A percentile compares a stretch with the other conserved stretches of the same genome.
Conservation (phyloP, 2,113 vertebrate species). For the Eulacestoma nigropectus region DNA sequence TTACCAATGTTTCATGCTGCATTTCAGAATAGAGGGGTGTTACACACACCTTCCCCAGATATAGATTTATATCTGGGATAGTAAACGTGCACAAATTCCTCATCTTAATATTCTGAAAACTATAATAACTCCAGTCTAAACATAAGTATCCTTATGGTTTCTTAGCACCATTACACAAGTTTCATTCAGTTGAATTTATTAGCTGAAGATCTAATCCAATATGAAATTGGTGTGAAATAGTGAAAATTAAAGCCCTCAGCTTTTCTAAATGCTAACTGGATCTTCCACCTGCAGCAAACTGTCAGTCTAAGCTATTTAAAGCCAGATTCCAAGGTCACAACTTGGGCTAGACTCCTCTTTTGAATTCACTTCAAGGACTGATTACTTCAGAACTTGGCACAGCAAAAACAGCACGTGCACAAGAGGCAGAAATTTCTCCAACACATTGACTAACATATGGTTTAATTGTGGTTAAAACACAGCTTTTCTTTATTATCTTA, state of each 20-base stretch:
- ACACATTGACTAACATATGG: not conserved
- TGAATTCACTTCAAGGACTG: not conserved
- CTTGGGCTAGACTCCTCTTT: not conserved
- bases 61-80: not conserved
- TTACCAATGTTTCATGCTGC: not conserved
- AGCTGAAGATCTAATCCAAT: not conserved
- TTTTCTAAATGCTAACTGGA: not conserved
- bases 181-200: not conserved
- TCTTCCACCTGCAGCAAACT: not conserved
- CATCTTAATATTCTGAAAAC: not conserved
- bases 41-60: not conserved
- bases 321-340: not conserved
- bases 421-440: not conserved
- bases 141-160: not conserved
- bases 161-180: not conserved
- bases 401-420: not conserved
- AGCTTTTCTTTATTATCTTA: not conserved
- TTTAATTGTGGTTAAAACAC: not conserved
- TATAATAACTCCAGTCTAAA: not conserved
- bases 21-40: not conserved
- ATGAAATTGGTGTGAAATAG: not conserved
- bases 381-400: constrained; percentile 14
- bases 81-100: not conserved
- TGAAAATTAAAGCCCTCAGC: not conserved
- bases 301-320: not conserved